These are phyloP conservation scores for Gastrophryne carolinensis DNA, from an alignment of 2,797 vertebrate species.

Conservation along the genomic window DNA sequence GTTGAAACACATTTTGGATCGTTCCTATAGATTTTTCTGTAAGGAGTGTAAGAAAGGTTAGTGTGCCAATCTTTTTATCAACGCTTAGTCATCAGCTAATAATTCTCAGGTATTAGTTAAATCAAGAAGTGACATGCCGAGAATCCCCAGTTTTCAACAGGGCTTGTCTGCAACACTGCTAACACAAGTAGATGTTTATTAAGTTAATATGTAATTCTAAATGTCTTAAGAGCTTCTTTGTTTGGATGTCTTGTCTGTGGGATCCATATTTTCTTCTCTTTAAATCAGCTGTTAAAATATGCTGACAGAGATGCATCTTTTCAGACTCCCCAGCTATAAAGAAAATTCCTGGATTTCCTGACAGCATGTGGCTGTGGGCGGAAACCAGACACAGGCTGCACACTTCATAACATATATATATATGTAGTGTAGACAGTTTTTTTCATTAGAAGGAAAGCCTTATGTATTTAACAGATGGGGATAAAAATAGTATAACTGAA, in stretches of 20 bases:
- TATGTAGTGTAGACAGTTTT: neutral
- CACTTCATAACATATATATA: neutral
- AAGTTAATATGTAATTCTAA: neutral
- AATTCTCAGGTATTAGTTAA: neutral
- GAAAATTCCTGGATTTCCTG: constrained; percentile 40
- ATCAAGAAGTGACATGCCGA: constrained; percentile 25
- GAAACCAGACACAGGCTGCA: neutral
- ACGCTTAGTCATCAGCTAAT: neutral
- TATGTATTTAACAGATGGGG: constrained; percentile 27
- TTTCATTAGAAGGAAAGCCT: neutral
- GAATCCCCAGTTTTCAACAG: neutral
- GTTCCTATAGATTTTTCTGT: neutral
- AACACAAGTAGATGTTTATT: constrained; percentile 8
- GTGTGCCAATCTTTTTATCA: neutral
- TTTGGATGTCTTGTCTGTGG: neutral
- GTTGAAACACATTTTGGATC: neutral
- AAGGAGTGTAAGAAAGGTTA: neutral
- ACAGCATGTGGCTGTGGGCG: constrained; percentile 8
- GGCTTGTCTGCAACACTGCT: neutral
- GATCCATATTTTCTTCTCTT: constrained; percentile 10
- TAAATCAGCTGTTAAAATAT: constrained; percentile 16
- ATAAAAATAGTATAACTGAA: neutral
- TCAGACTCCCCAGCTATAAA: neutral
- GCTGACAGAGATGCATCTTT: constrained; percentile 31
- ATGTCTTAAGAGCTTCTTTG: constrained; percentile 3